Percentiles rank a stretch among this genome's conserved stretches.
These are phyloP conservation scores for Hoplodrina blanda DNA, from an alignment of 2,888 invertebrate genomes.

Conservation along the genomic window DNA sequence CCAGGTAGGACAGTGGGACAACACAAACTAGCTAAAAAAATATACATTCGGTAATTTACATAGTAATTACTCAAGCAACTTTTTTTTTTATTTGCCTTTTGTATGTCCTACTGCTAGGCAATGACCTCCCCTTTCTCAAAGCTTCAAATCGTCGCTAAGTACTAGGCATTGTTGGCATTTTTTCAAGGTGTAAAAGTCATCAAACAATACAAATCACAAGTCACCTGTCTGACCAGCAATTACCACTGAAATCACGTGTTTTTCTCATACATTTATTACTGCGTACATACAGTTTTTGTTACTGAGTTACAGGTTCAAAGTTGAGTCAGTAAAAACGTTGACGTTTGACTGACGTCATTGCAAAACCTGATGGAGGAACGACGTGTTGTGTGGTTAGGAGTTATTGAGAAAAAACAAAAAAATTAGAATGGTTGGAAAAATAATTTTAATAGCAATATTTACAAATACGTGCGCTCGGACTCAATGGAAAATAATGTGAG, in stretches of 20 bases:
- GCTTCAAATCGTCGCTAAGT: no score
- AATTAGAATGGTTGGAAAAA: conserved; percentile 9
- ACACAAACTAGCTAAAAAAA: no score
- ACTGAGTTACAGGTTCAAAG: conserved; percentile 51
- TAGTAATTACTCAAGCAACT: no score
- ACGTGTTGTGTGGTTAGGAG: conserved; percentile 7
- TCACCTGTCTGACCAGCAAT: background rate
- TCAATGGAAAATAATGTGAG: background rate
- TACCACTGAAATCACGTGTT: conserved; percentile 4
- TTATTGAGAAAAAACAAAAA: background rate
- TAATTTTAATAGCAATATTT: background rate
- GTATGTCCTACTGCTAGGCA: no score
- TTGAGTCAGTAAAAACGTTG: conserved; percentile 43
- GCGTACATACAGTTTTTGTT: conserved; percentile 33
- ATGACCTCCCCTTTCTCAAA: no score
- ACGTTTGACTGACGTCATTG: conserved; percentile 41
- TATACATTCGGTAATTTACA: no score
- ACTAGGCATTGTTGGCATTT: no score
- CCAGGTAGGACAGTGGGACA: no score
- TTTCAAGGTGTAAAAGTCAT: no score
- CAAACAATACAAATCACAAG: background rate
- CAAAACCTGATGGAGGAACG: conserved; percentile 26
- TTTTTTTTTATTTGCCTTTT: no score
- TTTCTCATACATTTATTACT: conserved; percentile 16
- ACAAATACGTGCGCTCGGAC: background rate